Evolutionary conservation across 2,113 vertebrate species (phyloP).

Genomic region (Salvelinus fontinalis): DNA sequence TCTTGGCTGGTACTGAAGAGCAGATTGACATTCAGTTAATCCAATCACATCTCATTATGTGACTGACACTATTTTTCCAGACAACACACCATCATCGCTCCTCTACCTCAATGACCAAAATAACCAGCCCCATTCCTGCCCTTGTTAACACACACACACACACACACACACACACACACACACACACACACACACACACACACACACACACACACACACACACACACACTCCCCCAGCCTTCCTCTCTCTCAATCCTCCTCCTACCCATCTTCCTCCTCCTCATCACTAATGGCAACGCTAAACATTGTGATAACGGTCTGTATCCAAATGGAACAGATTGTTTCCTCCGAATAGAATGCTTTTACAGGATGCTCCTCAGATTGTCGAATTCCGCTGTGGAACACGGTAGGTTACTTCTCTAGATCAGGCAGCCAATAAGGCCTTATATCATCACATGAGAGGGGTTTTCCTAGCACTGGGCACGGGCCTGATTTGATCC

Average conservation of each 20-base stretch:
- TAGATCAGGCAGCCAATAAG: too few relatives aligned
- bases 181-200: constrained; percentile 3
- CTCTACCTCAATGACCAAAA: constrained; percentile 49
- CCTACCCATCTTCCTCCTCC: background rate
- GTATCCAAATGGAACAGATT: constrained; percentile 2
- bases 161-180: background rate
- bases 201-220: too few relatives aligned
- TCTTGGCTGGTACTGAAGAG: background rate
- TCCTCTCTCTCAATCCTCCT: constrained; percentile 22
- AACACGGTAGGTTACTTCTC: too few relatives aligned
- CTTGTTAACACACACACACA: too few relatives aligned
- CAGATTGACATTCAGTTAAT: constrained; percentile 16
- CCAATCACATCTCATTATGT: constrained; percentile 46
- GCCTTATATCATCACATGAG: constrained; percentile 3
- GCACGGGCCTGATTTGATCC: constrained; percentile 30
- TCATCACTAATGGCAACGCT: too few relatives aligned
- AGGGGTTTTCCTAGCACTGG: constrained; percentile 30
- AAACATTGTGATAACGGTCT: background rate
- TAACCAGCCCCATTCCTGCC: too few relatives aligned
- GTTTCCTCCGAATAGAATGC: background rate
- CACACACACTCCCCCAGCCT: constrained; percentile 9
- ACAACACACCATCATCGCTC: constrained; percentile 62
- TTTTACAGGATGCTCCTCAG: background rate
- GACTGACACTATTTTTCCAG: constrained; percentile 20
- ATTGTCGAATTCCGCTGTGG: too few relatives aligned